Percentiles rank a stretch among this genome's conserved stretches.
These are phyloP conservation scores for Drosophila asahinai DNA, from an alignment of 1,140 invertebrate species.

Conservation along the genomic window DNA sequence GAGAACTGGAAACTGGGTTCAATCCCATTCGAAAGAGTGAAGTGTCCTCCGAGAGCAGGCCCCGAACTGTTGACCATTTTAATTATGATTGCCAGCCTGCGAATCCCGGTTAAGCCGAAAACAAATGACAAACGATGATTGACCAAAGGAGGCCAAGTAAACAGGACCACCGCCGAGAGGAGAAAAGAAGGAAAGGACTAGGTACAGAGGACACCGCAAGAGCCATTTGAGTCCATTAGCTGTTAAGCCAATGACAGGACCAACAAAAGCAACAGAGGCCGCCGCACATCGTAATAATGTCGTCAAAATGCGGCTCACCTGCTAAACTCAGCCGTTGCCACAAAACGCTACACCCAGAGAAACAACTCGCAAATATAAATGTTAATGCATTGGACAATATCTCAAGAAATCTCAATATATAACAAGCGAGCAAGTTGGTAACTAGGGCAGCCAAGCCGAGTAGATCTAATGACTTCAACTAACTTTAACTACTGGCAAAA, in stretches of 20 bases:
- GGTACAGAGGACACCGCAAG: conserved; percentile 49
- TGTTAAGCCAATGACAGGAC: conserved; percentile 69
- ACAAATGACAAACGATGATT: conserved; percentile 60
- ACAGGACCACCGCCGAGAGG: not conserved
- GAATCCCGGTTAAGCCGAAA: conserved; percentile 54
- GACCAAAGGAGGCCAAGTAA: conserved; percentile 33
- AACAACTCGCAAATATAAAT: too few species aligned
- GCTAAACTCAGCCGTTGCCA: conserved; percentile 55
- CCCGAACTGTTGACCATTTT: conserved; percentile 45
- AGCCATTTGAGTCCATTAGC: conserved; percentile 76
- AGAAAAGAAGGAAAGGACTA: not conserved
- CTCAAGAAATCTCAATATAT: not conserved
- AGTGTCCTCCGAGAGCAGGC: conserved; percentile 26
- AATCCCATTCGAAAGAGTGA: not conserved
- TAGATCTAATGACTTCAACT: not conserved
- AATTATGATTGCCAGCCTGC: conserved; percentile 51
- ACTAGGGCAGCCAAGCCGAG: not conserved
- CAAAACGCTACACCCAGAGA: conserved; percentile 17
- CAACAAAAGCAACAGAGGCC: conserved; percentile 13
- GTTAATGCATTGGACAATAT: not conserved
- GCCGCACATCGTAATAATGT: conserved; percentile 66
- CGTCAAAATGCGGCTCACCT: conserved; percentile 60
- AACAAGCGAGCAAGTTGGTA: not conserved
- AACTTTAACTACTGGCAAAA: not conserved
- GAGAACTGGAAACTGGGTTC: not conserved